Evolutionary conservation across 2,888 invertebrate species (phyloP), one percentile per base, ranked within the genome.

Genomic region (Hedychridium roseum): DNA sequence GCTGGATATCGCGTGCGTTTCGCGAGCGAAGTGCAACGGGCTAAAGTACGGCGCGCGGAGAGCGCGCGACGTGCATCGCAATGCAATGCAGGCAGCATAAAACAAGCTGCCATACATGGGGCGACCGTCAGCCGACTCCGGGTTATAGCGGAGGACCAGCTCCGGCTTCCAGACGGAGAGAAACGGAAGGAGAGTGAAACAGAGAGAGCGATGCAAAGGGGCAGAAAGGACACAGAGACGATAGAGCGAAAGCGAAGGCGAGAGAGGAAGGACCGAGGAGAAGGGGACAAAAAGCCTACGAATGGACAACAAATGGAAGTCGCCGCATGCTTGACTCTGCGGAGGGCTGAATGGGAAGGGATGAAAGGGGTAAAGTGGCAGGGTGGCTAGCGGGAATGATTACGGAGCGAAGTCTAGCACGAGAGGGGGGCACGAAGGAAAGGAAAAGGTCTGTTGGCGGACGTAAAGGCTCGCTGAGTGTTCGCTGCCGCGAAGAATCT

Each of bases 41-140:
- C 53, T 43, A 18, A 41, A 30, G 54, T 47, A 41, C 48, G 56
- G 53, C 49, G 54, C 57, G 55, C 48, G 57, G 45, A 56, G 51
- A 47, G 50, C 46, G 54, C 55, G 49, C 51, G 48, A 49, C 57
- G 64, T 60, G 68, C 66, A 66, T 65, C 65, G 67, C 68, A 67
- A 68, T 68, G 68, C 66, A 68, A 68, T 65, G 68, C 69, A 63
- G 68, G 66, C 72, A 63, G 73, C 68, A 76, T 76, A 74, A 75
- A 77, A 75, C 77, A 78, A 76, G 77, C 75, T 78, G 75, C 76
- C 78, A 75, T 76, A 78, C 77, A 78, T 77, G 78, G 77, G 76
- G 75, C 73, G 77, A 76, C 73, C 77, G 77, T 75, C 75, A 74
- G 70, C 69, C 69, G 64, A 70, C 70, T 70, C 70, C 63, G 60